phyloP scores from a whole-genome alignment of 1,140 invertebrate genomes.

The Monomorium pharaonis region DNA sequence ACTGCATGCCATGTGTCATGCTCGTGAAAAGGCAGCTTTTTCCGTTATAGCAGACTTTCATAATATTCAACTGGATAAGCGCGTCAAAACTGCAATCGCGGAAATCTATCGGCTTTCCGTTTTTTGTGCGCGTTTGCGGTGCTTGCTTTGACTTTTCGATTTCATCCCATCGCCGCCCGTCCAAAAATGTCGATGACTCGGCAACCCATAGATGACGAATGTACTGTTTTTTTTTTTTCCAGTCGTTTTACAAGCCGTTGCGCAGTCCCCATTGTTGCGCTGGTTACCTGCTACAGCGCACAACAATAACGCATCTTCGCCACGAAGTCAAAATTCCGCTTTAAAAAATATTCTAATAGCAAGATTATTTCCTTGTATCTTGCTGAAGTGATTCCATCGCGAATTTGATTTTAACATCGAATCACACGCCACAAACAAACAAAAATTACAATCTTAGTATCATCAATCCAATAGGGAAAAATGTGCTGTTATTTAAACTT shows the following conservation, averaged over 20 bases:
- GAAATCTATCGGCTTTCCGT: slow-evolving; percentile 56
- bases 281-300: slow-evolving; percentile 18
- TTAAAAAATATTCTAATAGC: not conserved
- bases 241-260: slow-evolving; percentile 56
- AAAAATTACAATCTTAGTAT: not conserved
- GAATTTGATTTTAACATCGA: not conserved
- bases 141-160: slow-evolving; percentile 66
- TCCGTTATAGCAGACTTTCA: slow-evolving; percentile 27
- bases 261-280: slow-evolving; percentile 31
- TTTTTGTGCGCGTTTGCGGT: slow-evolving; percentile 51
- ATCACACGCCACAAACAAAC: not conserved
- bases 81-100: slow-evolving; percentile 48
- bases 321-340: not conserved
- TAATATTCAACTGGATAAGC: slow-evolving; percentile 41
- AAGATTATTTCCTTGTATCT: slow-evolving; percentile 2
- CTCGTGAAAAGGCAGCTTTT: slow-evolving; percentile 11
- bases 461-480: not conserved
- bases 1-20: not conserved
- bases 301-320: slow-evolving; percentile 45
- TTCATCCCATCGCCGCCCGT: slow-evolving; percentile 45
- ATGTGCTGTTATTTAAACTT: not conserved
- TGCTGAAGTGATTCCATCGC: not conserved
- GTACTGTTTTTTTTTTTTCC: slow-evolving; percentile 57
- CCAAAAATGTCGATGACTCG: slow-evolving; percentile 71
- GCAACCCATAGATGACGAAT: slow-evolving; percentile 62